These are phyloP conservation scores for Dugesia japonica DNA, from an alignment of 2,888 invertebrate genomes.

Conservation along the genomic window DNA sequence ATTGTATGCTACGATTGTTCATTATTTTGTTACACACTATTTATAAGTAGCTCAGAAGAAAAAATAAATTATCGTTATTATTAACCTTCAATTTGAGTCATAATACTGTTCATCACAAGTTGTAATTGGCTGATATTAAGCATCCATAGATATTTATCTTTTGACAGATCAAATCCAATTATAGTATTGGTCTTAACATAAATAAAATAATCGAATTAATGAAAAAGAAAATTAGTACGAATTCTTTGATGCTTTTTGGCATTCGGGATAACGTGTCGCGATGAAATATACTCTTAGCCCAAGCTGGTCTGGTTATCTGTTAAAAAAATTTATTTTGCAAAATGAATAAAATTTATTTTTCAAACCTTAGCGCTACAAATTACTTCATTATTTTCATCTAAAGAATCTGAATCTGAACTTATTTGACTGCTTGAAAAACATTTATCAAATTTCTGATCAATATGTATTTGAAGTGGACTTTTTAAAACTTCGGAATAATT, in stretches of 20 bases:
- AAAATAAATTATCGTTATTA: too few species aligned
- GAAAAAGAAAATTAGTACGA: not conserved
- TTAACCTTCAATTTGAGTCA: constrained; percentile 3
- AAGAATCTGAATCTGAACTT: not conserved
- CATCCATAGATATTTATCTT: not conserved
- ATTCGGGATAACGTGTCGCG: not conserved
- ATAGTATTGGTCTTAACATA: not conserved
- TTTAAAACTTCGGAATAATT: not conserved
- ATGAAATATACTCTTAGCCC: not conserved
- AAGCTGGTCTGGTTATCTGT: not conserved
- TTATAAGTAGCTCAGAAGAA: too few species aligned
- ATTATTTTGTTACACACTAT: too few species aligned
- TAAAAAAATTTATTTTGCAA: not conserved
- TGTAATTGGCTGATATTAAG: constrained; percentile 6
- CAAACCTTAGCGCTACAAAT: not conserved
- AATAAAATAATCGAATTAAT: not conserved
- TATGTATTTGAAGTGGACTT: not conserved
- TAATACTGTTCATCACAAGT: constrained; percentile 14
- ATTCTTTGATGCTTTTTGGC: not conserved
- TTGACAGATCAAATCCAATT: not conserved
- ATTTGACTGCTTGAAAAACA: not conserved
- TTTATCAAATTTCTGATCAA: not conserved
- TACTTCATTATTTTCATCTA: not conserved
- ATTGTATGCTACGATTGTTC: too few species aligned
- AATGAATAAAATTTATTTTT: not conserved